A percentile compares a stretch with the other conserved stretches of the same genome.
phyloP scores from a whole-genome alignment of 2,888 invertebrate genomes.

The Drosophila emarginata region DNA sequence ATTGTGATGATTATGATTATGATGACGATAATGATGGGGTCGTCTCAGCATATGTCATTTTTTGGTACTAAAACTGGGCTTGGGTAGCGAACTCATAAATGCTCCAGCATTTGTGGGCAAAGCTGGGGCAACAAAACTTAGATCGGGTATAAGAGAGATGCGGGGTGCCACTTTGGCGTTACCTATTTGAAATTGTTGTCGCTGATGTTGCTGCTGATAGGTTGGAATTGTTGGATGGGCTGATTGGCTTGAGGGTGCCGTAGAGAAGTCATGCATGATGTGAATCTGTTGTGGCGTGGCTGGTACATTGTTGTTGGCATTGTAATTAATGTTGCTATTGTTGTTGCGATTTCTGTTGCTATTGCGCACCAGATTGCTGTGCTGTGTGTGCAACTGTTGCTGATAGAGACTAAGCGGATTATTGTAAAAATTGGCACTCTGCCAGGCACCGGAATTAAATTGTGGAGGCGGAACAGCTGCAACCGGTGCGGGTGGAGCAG shows the following conservation, averaged over 20 bases:
- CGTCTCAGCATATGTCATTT: conserved; percentile 82
- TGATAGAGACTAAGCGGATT: conserved; percentile 80
- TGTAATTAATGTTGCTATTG: conserved; percentile 47
- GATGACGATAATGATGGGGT: conserved; percentile 29
- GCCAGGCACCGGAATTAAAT: conserved; percentile 81
- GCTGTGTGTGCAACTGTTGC: conserved; percentile 60
- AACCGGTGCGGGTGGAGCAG: conserved; percentile 29
- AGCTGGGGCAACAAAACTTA: conserved; percentile 84
- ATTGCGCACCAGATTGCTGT: conserved; percentile 69
- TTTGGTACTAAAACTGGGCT: conserved; percentile 78
- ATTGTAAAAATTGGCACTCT: conserved; percentile 80
- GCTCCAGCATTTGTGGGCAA: conserved; percentile 80
- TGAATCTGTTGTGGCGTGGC: conserved; percentile 76
- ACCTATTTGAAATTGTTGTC: conserved; percentile 74
- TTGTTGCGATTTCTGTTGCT: conserved; percentile 21
- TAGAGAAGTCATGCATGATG: conserved; percentile 81
- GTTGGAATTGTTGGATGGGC: conserved; percentile 35
- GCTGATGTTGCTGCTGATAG: conserved; percentile 58
- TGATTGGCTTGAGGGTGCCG: conserved; percentile 53
- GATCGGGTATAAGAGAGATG: conserved; percentile 84
- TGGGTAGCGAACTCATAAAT: conserved; percentile 79
- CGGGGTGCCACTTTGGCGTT: conserved; percentile 81
- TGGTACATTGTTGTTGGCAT: conserved; percentile 55
- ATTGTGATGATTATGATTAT: conserved; percentile 20
- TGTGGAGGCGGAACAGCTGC: conserved; percentile 59